phyloP scores from a whole-genome alignment of 2,113 vertebrate genomes.

The Phrynocephalus versicolor region DNA sequence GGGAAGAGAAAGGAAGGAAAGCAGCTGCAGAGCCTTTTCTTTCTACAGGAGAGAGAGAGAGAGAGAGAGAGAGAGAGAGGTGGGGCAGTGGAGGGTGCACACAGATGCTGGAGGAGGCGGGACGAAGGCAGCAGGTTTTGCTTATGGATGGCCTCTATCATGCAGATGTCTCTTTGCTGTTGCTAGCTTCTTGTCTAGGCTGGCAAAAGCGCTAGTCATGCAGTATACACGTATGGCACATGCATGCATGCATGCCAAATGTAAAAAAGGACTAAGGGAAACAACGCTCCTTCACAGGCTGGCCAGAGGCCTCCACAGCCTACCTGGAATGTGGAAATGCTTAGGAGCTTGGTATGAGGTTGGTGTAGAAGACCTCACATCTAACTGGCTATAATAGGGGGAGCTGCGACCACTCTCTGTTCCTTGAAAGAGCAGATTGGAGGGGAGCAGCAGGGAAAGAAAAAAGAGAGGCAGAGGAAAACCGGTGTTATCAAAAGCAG shows the following conservation, averaged over 20 bases:
- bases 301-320: conserved; percentile 71
- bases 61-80: not conserved
- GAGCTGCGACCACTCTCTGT: conserved; percentile 98
- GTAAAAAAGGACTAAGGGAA: conserved; percentile 24
- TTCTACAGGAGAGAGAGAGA: not conserved
- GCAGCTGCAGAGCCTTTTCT: conserved; percentile 12
- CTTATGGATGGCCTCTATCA: conserved; percentile 72
- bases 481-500: conserved; percentile 63
- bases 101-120: conserved; percentile 22
- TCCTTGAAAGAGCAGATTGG: conserved; percentile 86
- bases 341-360: conserved; percentile 97
- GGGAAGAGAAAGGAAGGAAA: not conserved
- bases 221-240: conserved; percentile 56
- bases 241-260: conserved; percentile 39
- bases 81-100: conserved; percentile 19
- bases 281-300: conserved; percentile 33
- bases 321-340: conserved; percentile 99
- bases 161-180: conserved; percentile 48
- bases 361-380: conserved; percentile 92
- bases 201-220: conserved; percentile 57
- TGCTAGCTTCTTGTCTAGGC: conserved; percentile 66
- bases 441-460: conserved; percentile 77
- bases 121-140: conserved; percentile 60
- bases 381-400: conserved; percentile 96
- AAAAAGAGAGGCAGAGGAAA: conserved; percentile 76